Evolutionary conservation across 2,113 vertebrate species (phyloP).

Genomic region (Edolisoma coerulescens): DNA sequence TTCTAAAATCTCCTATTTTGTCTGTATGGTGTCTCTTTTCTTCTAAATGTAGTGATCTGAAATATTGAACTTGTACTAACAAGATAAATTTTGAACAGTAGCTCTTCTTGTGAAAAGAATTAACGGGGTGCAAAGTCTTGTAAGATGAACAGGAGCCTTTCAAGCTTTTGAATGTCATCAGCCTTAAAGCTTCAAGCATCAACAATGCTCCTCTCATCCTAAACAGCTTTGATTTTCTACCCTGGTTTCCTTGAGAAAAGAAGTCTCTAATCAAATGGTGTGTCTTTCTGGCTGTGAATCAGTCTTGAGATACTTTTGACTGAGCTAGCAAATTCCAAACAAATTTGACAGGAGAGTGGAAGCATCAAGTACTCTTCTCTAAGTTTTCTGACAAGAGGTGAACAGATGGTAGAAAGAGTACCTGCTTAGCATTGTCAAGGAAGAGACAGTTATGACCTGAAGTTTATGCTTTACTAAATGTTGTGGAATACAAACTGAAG

Average conservation of each 20-base stretch:
- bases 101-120: not conserved
- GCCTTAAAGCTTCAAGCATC: not conserved
- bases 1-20: not conserved
- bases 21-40: not conserved
- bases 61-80: not conserved
- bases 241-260: not conserved
- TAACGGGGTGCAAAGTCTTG: not conserved
- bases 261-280: not conserved
- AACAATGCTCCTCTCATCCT: not conserved
- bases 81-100: not conserved
- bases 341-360: not conserved
- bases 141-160: not conserved
- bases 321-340: not conserved
- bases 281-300: not conserved
- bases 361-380: not conserved
- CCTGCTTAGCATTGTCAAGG: not conserved
- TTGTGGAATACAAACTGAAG: not conserved
- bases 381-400: not conserved
- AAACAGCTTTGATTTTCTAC: not conserved
- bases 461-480: not conserved
- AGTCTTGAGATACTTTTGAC: not conserved
- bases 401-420: not conserved
- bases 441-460: not conserved
- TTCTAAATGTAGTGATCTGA: not conserved
- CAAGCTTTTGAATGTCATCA: not conserved